Base-by-base conservation (phyloP, 2,797 vertebrate genomes). In the Coregonus suidteri region DNA sequence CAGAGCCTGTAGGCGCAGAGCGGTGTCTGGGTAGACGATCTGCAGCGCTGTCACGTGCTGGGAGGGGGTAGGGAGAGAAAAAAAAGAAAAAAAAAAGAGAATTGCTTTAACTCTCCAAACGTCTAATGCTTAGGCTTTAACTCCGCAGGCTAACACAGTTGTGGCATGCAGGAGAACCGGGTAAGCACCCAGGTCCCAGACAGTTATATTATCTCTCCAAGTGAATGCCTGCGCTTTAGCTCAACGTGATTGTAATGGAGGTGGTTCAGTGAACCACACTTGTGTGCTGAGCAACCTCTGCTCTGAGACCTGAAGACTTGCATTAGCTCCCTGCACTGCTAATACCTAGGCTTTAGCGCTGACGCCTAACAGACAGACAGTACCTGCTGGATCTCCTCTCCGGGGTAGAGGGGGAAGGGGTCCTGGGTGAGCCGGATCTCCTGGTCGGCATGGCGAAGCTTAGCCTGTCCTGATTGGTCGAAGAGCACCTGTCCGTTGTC, bases 391-490 rank as follows among this genome's bases (percentile, higher is more conserved):
- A 97, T 77, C 85, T 95, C 92, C 89, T 98, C 96, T 16, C 96
- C 97, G 0, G 96, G 96, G 82, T 96, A 97, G 3, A 98, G 94
- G 0, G 96, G 96, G 85, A 97, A 98, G 0, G 96, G 97, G 1
- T 97, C 96, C 91, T 94, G 96, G 68, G 94, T 87, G 77, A 97
- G 94, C 0, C 96, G 94, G 90, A 98, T 96, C 85, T 98, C 97
- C 75, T 94, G 93, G 91, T 98, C 96, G 0, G 95, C 96, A 0
- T 97, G 97, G 0, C 95, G 91, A 2, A 98, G 96, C 52, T 95
- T 96, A 16, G 94, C 96, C 83, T 98, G 97, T 1, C 97, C 97
- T 0, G 91, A 83, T 3, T 77, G 86, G 68, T 97, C 96, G 0
- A 96, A 91, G 25, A 91, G 91, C 41, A 94, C 91, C 0, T 53